These are phyloP conservation scores for Pseudochirops cupreus DNA, from an alignment of 2,797 vertebrate genomes.

Conservation along the genomic window DNA sequence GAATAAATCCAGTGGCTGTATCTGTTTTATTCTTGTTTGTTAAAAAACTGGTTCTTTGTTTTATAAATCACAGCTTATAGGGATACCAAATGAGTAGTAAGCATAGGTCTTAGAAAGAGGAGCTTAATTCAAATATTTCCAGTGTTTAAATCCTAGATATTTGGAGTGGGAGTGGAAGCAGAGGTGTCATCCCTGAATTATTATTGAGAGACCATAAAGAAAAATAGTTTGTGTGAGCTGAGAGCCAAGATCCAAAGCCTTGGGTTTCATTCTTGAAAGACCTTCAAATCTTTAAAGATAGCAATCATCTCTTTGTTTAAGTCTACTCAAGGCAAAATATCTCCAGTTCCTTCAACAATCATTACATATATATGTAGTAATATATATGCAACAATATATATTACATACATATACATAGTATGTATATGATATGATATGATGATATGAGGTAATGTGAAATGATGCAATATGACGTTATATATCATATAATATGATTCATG, in stretches of 20 bases:
- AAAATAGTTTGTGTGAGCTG: not conserved
- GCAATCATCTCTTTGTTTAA: not conserved
- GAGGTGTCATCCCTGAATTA: not conserved
- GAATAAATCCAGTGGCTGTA: not conserved
- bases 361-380: not conserved
- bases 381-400: not conserved
- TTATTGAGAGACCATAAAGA: not conserved
- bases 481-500: not conserved
- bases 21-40: not conserved
- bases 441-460: not conserved
- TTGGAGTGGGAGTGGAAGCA: not conserved
- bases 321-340: not conserved
- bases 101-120: not conserved
- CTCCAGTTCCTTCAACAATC: not conserved
- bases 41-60: not conserved
- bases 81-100: not conserved
- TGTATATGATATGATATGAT: not conserved
- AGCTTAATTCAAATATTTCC: not conserved
- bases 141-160: not conserved
- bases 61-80: not conserved
- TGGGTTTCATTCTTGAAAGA: not conserved
- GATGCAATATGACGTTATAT: too few relatives aligned
- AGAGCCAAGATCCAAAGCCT: not conserved
- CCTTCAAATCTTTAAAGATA: not conserved
- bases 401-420: accelerated